These are phyloP conservation scores for Centropristis striata DNA, from an alignment of 2,113 vertebrate genomes.

Conservation along the genomic window DNA sequence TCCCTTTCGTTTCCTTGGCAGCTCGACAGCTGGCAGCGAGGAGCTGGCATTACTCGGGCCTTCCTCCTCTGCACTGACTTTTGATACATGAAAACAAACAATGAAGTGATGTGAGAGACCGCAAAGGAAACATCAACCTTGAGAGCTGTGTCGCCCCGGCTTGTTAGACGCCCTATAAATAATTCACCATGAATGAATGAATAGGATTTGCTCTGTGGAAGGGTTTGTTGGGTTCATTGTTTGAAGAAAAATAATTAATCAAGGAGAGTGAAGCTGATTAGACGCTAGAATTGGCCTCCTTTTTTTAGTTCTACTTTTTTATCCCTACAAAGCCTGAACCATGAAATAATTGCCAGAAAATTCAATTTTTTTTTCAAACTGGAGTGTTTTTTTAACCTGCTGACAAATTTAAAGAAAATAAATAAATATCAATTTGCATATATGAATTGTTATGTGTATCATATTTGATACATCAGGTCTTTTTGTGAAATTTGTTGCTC, in stretches of 20 bases:
- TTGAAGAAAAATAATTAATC: neutral
- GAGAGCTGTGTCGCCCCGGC: neutral
- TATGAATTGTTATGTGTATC: too few relatives aligned
- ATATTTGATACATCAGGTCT: too few relatives aligned
- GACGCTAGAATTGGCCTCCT: too few relatives aligned
- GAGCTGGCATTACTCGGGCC: constrained; percentile 28
- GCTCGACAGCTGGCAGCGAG: constrained; percentile 51
- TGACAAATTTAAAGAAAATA: too few relatives aligned
- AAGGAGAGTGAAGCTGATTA: neutral
- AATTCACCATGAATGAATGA: constrained; percentile 18
- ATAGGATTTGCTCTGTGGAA: neutral
- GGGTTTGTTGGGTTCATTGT: neutral
- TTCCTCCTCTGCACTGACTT: constrained; percentile 48
- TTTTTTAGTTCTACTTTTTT: too few relatives aligned
- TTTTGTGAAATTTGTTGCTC: too few relatives aligned
- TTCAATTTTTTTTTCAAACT: too few relatives aligned
- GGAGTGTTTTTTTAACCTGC: too few relatives aligned
- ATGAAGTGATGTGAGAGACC: neutral
- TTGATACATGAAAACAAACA: constrained; percentile 39
- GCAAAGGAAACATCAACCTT: neutral
- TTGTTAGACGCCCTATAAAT: neutral
- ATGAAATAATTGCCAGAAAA: too few relatives aligned
- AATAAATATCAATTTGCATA: too few relatives aligned
- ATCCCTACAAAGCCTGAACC: too few relatives aligned
- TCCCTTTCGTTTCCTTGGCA: constrained; percentile 81